Evolutionary conservation across 2,888 invertebrate species (phyloP).

Genomic region (Nomada ruficornis): DNA sequence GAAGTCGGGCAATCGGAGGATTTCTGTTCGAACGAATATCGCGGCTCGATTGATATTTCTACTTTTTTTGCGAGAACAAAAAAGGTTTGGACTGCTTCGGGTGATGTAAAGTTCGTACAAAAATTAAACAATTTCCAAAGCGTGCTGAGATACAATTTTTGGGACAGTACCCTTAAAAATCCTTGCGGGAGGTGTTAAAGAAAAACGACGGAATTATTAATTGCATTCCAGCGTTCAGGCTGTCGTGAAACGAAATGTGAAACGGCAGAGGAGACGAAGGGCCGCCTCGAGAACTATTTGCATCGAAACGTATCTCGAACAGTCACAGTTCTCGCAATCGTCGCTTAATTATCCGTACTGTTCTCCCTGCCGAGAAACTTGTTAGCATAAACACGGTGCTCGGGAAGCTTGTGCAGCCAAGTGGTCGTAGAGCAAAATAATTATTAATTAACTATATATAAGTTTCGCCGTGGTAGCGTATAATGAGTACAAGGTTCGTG

Average conservation of each 20-base stretch:
- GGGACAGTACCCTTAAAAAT: no score
- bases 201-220: no score
- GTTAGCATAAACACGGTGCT: slow-evolving; percentile 22
- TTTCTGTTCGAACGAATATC: background rate
- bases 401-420: slow-evolving; percentile 23
- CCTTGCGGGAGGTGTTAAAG: no score
- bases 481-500: slow-evolving; percentile 64
- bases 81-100: no score
- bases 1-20: background rate
- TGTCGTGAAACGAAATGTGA: background rate
- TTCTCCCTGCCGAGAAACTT: slow-evolving; percentile 18
- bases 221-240: no score
- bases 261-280: background rate
- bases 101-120: no score
- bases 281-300: background rate
- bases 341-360: slow-evolving; percentile 39
- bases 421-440: slow-evolving; percentile 60
- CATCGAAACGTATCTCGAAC: slow-evolving; percentile 16
- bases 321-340: slow-evolving; percentile 12
- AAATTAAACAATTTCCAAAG: no score
- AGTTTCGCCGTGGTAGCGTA: slow-evolving; percentile 48
- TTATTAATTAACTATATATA: slow-evolving; percentile 73
- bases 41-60: no score
- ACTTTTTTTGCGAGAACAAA: no score
- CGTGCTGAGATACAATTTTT: no score